These are phyloP conservation scores for Ligdia adustata DNA, from an alignment of 2,888 invertebrate genomes.

Conservation along the genomic window DNA sequence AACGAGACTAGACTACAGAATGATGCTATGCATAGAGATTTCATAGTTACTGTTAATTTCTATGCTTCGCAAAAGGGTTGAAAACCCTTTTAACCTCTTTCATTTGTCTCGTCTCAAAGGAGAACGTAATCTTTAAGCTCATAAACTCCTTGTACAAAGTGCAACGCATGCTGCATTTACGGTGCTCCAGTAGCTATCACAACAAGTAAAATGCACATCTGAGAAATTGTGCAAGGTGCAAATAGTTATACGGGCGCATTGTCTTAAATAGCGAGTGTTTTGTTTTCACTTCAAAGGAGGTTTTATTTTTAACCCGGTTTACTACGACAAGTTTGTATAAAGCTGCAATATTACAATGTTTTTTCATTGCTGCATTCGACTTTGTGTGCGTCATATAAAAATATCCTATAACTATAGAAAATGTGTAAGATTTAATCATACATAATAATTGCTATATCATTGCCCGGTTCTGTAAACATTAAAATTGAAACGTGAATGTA, in stretches of 20 bases:
- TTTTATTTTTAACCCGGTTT: background rate
- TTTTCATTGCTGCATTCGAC: no score
- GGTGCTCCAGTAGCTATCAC: background rate
- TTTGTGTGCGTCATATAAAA: no score
- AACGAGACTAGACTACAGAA: no score
- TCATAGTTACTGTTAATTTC: no score
- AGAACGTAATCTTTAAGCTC: background rate
- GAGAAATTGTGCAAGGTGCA: slow-evolving; percentile 3
- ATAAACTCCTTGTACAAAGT: background rate
- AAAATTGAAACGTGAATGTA: slow-evolving; percentile 48
- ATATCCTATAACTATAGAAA: no score
- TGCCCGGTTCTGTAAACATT: slow-evolving; percentile 37
- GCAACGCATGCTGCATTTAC: slow-evolving; percentile 3
- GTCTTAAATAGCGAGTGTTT: background rate
- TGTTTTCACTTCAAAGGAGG: background rate
- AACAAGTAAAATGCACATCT: background rate
- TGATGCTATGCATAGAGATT: no score
- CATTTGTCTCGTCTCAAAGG: background rate
- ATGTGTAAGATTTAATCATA: no score
- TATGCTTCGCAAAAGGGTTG: no score
- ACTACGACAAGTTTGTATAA: no score
- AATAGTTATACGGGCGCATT: slow-evolving; percentile 2
- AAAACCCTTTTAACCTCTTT: background rate
- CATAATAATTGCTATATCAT: slow-evolving; percentile 2
- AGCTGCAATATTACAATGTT: no score